phyloP scores from a whole-genome alignment of 1,140 invertebrate species.

The Drosophila rufa region DNA sequence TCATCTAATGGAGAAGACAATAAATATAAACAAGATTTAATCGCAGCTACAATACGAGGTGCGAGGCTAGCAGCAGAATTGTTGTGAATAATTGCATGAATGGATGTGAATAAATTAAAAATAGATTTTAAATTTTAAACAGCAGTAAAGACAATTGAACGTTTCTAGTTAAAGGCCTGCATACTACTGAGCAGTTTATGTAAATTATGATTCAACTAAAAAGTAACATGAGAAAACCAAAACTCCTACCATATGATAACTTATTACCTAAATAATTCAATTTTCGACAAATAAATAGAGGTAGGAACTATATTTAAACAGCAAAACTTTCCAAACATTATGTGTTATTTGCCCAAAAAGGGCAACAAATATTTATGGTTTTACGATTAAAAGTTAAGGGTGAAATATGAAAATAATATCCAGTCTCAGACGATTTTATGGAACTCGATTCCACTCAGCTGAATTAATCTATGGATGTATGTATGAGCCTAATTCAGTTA shows the following conservation, averaged over 20 bases:
- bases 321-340: neutral
- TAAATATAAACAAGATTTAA: slow-evolving; percentile 22
- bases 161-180: no score
- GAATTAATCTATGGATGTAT: slow-evolving; percentile 6
- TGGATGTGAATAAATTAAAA: slow-evolving; percentile 4
- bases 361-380: neutral
- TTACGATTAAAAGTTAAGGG: neutral
- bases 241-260: neutral
- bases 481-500: slow-evolving; percentile 27
- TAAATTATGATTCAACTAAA: neutral
- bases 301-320: no score
- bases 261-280: neutral
- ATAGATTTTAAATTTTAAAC: neutral
- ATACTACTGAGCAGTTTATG: no score
- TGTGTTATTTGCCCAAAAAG: neutral
- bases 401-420: neutral
- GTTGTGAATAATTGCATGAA: slow-evolving; percentile 1
- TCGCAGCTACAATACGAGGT: slow-evolving; percentile 4
- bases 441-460: neutral
- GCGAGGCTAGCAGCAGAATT: neutral
- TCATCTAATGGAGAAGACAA: slow-evolving; percentile 19
- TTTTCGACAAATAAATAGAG: neutral
- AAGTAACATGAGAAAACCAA: neutral
- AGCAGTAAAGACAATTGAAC: neutral
- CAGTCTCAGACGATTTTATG: neutral